Percentiles rank a stretch among this genome's conserved stretches.
Evolutionary conservation across 2,797 vertebrate species (phyloP).

Genomic region (Amblyopsis hoosieri): DNA sequence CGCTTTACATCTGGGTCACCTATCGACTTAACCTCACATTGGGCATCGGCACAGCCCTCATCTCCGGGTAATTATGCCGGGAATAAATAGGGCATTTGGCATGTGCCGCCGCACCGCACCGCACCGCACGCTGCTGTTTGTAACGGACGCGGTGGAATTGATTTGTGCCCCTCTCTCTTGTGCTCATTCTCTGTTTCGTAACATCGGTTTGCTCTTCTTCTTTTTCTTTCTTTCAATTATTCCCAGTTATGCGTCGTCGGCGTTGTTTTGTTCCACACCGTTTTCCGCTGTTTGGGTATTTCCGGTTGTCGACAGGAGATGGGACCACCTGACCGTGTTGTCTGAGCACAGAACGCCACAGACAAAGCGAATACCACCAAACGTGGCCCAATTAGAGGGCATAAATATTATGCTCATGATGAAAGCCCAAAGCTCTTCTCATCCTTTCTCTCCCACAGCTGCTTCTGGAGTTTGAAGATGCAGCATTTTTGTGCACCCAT

Average conservation of each 20-base stretch:
- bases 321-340: neutral
- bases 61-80: conserved; percentile 55
- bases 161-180: conserved; percentile 68
- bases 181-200: conserved; percentile 42
- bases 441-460: conserved; percentile 24
- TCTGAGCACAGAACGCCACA: too few relatives aligned
- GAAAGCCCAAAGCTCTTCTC: conserved; percentile 22
- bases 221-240: conserved; percentile 62
- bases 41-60: conserved; percentile 60
- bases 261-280: conserved; percentile 4
- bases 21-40: conserved; percentile 70
- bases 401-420: conserved; percentile 38
- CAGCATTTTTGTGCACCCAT: conserved; percentile 45
- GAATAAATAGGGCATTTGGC: conserved; percentile 74
- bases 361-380: conserved; percentile 39
- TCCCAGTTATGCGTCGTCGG: conserved; percentile 31
- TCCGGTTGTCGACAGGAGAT: conserved; percentile 39
- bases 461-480: conserved; percentile 41
- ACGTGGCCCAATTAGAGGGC: conserved; percentile 47
- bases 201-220: conserved; percentile 62
- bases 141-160: conserved; percentile 64
- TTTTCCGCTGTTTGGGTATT: conserved; percentile 40
- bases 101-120: conserved; percentile 21
- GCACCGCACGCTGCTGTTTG: conserved; percentile 30
- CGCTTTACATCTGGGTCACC: conserved; percentile 73